phyloP scores from a whole-genome alignment of 1,140 invertebrate genomes.

The Rhyzopertha dominica region DNA sequence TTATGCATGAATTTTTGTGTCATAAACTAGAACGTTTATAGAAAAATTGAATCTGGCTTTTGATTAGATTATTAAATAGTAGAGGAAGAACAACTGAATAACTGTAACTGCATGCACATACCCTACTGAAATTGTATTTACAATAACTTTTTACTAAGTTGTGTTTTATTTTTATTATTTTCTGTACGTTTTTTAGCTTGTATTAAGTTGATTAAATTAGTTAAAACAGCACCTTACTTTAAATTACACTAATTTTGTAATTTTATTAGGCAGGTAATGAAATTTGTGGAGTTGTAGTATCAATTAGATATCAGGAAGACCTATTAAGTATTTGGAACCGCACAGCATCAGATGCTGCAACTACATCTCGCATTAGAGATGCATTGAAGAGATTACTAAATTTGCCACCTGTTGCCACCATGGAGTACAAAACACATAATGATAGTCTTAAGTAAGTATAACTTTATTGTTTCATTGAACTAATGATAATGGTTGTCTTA shows the following conservation, averaged over 20 bases:
- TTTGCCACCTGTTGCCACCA: slow-evolving; percentile 82
- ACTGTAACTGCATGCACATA: slow-evolving; percentile 29
- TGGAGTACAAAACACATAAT: slow-evolving; percentile 96
- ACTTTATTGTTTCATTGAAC: slow-evolving; percentile 1
- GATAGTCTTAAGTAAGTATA: slow-evolving; percentile 43
- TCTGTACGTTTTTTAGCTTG: not conserved
- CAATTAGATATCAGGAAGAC: slow-evolving; percentile 76
- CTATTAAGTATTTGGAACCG: slow-evolving; percentile 98
- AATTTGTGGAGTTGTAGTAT: slow-evolving; percentile 96
- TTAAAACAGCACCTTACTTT: no score
- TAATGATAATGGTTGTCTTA: slow-evolving; percentile 19
- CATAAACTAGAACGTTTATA: no score
- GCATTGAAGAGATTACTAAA: slow-evolving; percentile 90
- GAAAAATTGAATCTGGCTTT: no score
- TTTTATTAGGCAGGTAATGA: slow-evolving; percentile 74
- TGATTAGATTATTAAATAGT: not conserved
- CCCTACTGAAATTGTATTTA: not conserved
- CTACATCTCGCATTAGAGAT: slow-evolving; percentile 88
- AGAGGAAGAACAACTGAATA: slow-evolving; percentile 13
- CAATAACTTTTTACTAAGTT: not conserved
- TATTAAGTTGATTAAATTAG: slow-evolving; percentile 36
- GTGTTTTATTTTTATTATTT: not conserved
- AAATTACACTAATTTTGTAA: no score
- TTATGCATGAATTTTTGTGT: no score
- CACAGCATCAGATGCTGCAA: slow-evolving; percentile 81